Percentiles rank a stretch among this genome's conserved stretches.
These are phyloP conservation scores for Iguana delicatissima DNA, from an alignment of 2,797 vertebrate genomes.

Conservation along the genomic window DNA sequence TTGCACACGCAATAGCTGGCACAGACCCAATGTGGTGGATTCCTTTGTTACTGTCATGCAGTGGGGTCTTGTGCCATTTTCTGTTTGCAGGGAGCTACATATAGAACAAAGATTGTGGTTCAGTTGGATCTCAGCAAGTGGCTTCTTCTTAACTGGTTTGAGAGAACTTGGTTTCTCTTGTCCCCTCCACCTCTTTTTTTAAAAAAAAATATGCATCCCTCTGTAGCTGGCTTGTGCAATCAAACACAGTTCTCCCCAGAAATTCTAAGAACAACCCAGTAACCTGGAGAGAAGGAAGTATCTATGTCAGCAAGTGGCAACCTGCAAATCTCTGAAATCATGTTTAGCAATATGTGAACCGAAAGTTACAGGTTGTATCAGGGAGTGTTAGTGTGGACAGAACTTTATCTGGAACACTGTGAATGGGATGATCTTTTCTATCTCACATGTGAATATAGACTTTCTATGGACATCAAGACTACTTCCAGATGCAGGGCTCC, in stretches of 20 bases:
- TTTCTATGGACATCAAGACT: neutral
- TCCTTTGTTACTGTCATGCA: neutral
- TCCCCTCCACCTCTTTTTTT: neutral
- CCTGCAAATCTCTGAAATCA: neutral
- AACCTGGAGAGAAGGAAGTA: constrained; percentile 14
- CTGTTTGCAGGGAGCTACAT: neutral
- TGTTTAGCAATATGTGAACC: neutral
- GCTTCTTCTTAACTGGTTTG: neutral
- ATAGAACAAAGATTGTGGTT: neutral
- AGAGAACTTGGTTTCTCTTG: neutral
- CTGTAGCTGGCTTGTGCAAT: neutral
- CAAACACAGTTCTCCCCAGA: neutral
- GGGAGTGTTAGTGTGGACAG: neutral
- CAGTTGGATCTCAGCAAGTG: neutral
- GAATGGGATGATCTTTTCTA: neutral
- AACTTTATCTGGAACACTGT: constrained; percentile 17
- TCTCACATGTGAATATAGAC: neutral
- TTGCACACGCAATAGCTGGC: neutral
- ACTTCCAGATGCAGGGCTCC: neutral
- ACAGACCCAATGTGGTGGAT: neutral
- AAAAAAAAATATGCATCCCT: neutral
- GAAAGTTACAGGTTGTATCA: constrained; percentile 19
- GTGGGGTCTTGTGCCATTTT: neutral
- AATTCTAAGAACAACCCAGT: neutral
- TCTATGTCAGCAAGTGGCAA: constrained; percentile 1